Percentiles rank a stretch among this genome's conserved stretches.
phyloP scores from a whole-genome alignment of 1,140 invertebrate genomes.

The Drosophila truncata region DNA sequence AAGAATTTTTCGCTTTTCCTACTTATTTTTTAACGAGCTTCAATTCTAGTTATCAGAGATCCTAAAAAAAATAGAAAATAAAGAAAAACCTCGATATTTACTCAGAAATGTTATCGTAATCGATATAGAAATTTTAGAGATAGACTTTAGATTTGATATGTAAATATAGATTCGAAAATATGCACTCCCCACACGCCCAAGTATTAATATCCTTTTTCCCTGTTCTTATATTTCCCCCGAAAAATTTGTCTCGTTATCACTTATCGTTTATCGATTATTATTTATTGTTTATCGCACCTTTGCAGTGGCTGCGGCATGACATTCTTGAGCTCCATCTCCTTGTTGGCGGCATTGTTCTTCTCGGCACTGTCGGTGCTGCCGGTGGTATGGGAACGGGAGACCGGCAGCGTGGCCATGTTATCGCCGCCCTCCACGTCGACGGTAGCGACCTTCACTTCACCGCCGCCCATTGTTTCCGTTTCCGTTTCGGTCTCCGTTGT shows the following conservation, averaged over 20 bases:
- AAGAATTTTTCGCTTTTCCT: no score
- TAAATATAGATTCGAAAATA: background rate
- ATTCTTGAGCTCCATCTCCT: conserved; percentile 94
- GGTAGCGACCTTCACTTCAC: conserved; percentile 94
- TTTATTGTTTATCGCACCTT: conserved; percentile 86
- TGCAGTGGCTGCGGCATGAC: conserved; percentile 92
- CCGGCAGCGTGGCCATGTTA: conserved; percentile 94
- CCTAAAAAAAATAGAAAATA: background rate
- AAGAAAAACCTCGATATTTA: background rate
- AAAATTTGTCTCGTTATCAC: background rate
- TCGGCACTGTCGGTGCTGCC: conserved; percentile 90
- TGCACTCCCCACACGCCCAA: no score
- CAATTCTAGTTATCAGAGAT: background rate
- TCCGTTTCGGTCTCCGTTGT: conserved; percentile 80
- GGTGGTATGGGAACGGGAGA: conserved; percentile 88
- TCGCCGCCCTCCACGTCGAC: conserved; percentile 93
- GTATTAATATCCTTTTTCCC: background rate
- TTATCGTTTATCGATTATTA: background rate
- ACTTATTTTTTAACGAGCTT: no score
- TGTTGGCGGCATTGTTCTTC: conserved; percentile 92
- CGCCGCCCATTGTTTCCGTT: conserved; percentile 87
- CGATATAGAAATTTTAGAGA: background rate
- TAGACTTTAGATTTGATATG: no score
- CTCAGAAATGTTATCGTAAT: background rate
- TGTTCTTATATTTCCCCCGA: background rate